A percentile compares a stretch with the other conserved stretches of the same genome.
Evolutionary conservation across 2,113 vertebrate species (phyloP).

Genomic region (Gadus chalcogrammus): DNA sequence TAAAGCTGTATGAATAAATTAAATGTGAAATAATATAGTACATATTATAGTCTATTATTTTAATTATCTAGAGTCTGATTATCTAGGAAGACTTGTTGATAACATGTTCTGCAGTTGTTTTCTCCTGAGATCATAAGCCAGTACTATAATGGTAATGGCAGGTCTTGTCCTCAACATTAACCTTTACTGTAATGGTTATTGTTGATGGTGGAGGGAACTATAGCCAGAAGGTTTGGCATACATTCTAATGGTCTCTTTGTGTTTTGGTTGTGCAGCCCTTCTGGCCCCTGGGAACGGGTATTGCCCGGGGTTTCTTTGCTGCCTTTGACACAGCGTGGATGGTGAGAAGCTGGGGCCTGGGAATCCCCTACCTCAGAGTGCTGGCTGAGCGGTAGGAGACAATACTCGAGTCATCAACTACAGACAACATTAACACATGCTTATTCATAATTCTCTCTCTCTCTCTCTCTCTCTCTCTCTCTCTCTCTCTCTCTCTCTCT

Average conservation of each 20-base stretch:
- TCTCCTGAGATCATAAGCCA: no score
- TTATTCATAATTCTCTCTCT: no score
- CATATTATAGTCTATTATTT: no score
- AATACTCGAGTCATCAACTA: background rate
- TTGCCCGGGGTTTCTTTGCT: conserved; percentile 89
- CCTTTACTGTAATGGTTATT: background rate
- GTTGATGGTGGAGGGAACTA: background rate
- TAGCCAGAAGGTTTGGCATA: background rate
- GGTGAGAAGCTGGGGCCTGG: conserved; percentile 86
- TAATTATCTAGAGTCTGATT: no score
- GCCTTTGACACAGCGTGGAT: conserved; percentile 89
- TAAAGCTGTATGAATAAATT: no score
- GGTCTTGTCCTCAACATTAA: background rate
- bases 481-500: no score
- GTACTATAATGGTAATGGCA: no score
- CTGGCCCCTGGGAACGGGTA: conserved; percentile 92
- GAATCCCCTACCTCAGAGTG: conserved; percentile 75
- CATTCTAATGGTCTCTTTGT: background rate
- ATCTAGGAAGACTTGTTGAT: no score
- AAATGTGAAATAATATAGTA: no score
- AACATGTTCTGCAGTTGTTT: no score
- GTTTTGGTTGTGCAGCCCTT: conserved; percentile 77
- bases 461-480: no score
- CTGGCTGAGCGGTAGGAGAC: conserved; percentile 83
- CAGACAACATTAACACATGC: background rate